Conservation (phyloP, 2,797 vertebrate genomes). For the Acropternis orthonyx region DNA sequence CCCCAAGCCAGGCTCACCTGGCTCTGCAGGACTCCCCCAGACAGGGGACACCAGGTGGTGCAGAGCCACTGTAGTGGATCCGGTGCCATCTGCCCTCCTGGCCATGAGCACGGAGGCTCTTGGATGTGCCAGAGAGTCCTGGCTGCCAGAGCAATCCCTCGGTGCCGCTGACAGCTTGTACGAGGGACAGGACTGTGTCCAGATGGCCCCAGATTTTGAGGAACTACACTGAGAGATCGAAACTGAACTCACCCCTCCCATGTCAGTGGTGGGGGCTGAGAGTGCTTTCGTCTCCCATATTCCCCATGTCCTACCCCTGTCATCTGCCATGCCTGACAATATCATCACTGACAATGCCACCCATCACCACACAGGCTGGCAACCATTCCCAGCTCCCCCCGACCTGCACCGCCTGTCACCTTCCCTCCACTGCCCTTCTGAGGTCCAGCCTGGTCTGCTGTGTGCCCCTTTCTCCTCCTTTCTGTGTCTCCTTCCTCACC, state of each 20-base stretch:
- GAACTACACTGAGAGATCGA: slow-evolving; percentile 29
- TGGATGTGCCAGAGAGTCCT: slow-evolving; percentile 20
- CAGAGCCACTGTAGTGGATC: slow-evolving; percentile 34
- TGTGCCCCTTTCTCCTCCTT: background rate
- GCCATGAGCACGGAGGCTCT: background rate
- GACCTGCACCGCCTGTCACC: background rate
- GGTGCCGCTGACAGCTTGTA: slow-evolving; percentile 32
- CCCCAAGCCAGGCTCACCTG: slow-evolving; percentile 9
- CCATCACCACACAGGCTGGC: background rate
- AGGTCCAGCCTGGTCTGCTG: background rate
- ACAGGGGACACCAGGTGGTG: slow-evolving; percentile 52
- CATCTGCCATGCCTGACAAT: background rate
- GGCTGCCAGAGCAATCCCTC: slow-evolving; percentile 57
- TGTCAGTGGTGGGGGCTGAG: background rate
- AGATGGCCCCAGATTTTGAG: slow-evolving; percentile 64
- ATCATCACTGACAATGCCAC: background rate
- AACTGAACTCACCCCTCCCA: slow-evolving; percentile 15
- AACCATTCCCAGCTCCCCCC: background rate
- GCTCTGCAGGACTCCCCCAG: background rate
- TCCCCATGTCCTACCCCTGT: background rate
- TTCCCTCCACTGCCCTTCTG: background rate
- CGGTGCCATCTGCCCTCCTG: slow-evolving; percentile 62
- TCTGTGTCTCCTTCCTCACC: background rate
- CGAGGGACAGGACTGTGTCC: slow-evolving; percentile 53
- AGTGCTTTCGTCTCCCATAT: background rate